phyloP scores from a whole-genome alignment of 2,888 invertebrate species.

The Drosophila quinaria region DNA sequence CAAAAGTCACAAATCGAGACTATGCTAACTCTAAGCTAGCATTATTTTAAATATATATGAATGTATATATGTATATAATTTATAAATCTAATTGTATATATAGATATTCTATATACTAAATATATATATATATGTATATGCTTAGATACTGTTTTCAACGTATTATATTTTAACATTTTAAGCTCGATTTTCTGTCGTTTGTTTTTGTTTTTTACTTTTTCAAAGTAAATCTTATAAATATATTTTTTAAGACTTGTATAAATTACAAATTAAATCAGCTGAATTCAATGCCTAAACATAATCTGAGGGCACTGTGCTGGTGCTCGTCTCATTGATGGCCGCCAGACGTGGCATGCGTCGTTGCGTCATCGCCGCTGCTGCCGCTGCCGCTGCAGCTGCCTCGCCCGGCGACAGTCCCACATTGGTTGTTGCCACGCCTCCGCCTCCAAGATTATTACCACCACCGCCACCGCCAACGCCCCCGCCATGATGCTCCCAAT shows the following conservation, averaged over 20 bases:
- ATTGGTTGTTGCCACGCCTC: conserved; percentile 34
- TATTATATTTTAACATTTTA: conserved; percentile 56
- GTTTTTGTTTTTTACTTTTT: conserved; percentile 42
- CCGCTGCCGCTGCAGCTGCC: background rate
- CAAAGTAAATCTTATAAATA: conserved; percentile 53
- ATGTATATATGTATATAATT: conserved; percentile 9
- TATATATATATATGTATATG: conserved; percentile 31
- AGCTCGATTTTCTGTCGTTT: conserved; percentile 53
- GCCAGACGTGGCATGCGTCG: conserved; percentile 86
- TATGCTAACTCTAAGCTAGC: conserved; percentile 69
- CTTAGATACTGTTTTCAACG: conserved; percentile 48
- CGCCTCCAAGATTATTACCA: conserved; percentile 18
- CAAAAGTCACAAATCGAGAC: conserved; percentile 70
- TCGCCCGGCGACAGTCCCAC: conserved; percentile 55
- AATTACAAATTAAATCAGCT: conserved; percentile 32
- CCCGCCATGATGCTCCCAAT: conserved; percentile 84
- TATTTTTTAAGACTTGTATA: conserved; percentile 42
- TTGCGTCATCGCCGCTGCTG: conserved; percentile 71
- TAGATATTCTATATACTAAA: conserved; percentile 40
- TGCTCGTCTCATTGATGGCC: conserved; percentile 87
- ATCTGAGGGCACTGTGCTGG: conserved; percentile 87
- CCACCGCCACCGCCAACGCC: conserved; percentile 66
- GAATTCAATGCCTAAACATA: conserved; percentile 86
- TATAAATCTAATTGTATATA: conserved; percentile 32
- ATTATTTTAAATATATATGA: conserved; percentile 38